These are phyloP conservation scores for Mus caroli DNA, from an alignment of 2,797 vertebrate species.

Conservation along the genomic window DNA sequence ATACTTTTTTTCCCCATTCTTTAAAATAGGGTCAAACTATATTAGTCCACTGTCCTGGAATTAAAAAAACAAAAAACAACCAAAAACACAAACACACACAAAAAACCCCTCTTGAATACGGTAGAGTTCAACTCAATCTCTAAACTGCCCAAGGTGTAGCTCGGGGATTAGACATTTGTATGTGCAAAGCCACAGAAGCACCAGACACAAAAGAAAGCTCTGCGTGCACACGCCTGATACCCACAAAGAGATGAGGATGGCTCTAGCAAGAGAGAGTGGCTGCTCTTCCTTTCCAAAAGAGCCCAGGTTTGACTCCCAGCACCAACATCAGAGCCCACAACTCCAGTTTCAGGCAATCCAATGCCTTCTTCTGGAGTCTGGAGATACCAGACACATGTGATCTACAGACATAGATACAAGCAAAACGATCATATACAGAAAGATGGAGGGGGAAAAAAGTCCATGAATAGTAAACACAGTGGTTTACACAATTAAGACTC, in stretches of 20 bases:
- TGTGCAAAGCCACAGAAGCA: background rate
- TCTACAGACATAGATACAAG: background rate
- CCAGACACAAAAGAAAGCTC: background rate
- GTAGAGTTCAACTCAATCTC: background rate
- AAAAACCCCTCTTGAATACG: background rate
- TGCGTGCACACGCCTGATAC: background rate
- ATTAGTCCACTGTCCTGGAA: background rate
- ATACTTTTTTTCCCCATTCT: background rate
- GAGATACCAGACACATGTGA: background rate
- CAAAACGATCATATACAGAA: background rate
- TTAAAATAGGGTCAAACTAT: background rate
- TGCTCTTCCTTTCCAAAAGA: background rate
- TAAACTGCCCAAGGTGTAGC: background rate
- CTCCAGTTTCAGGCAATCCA: background rate
- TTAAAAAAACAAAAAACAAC: too few relatives aligned
- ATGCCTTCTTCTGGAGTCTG: background rate
- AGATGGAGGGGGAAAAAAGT: background rate
- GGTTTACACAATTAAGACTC: background rate
- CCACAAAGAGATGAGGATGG: background rate
- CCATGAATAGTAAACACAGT: background rate
- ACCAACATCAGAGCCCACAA: background rate
- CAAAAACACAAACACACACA: too few relatives aligned
- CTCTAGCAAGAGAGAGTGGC: background rate
- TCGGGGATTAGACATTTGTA: background rate
- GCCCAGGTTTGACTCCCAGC: background rate